Evolutionary conservation across 2,888 invertebrate genomes (phyloP).

Genomic region (Gari tellinella): DNA sequence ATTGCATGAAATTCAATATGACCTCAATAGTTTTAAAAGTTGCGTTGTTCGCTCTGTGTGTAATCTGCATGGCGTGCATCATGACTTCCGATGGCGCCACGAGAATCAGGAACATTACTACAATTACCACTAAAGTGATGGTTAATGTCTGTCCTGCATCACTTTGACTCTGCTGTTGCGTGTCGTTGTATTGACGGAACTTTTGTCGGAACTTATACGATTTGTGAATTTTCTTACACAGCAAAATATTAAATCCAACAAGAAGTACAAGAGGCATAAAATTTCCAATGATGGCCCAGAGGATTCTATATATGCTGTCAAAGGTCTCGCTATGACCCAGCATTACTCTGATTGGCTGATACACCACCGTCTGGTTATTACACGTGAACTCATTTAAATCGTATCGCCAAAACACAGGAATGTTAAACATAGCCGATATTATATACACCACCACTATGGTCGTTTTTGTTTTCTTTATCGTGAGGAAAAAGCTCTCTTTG

Average conservation of each 20-base stretch:
- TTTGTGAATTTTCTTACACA: slow-evolving; percentile 78
- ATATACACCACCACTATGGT: slow-evolving; percentile 88
- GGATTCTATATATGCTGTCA: slow-evolving; percentile 73
- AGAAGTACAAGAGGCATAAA: slow-evolving; percentile 78
- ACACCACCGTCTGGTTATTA: slow-evolving; percentile 52
- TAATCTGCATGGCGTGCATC: slow-evolving; percentile 69
- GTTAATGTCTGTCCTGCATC: slow-evolving; percentile 79
- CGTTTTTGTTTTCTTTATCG: slow-evolving; percentile 86
- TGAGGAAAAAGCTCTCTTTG: slow-evolving; percentile 88
- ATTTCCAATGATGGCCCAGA: slow-evolving; percentile 78
- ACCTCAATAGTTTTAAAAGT: slow-evolving; percentile 76
- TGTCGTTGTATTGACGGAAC: slow-evolving; percentile 58
- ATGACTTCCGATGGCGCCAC: slow-evolving; percentile 82
- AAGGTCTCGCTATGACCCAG: slow-evolving; percentile 63
- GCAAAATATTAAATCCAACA: slow-evolving; percentile 79
- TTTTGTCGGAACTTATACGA: slow-evolving; percentile 76
- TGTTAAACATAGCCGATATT: slow-evolving; percentile 88
- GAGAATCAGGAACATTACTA: slow-evolving; percentile 81
- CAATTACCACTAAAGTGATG: slow-evolving; percentile 80
- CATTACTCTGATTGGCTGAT: slow-evolving; percentile 61
- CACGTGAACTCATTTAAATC: slow-evolving; percentile 56
- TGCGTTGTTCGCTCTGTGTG: slow-evolving; percentile 70
- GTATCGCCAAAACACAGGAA: slow-evolving; percentile 86
- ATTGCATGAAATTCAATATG: slow-evolving; percentile 90
- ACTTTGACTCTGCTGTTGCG: slow-evolving; percentile 54